Percentiles rank a stretch among this genome's conserved stretches.
Conservation (phyloP, 2,113 vertebrate species). For the Dromas ardeola region DNA sequence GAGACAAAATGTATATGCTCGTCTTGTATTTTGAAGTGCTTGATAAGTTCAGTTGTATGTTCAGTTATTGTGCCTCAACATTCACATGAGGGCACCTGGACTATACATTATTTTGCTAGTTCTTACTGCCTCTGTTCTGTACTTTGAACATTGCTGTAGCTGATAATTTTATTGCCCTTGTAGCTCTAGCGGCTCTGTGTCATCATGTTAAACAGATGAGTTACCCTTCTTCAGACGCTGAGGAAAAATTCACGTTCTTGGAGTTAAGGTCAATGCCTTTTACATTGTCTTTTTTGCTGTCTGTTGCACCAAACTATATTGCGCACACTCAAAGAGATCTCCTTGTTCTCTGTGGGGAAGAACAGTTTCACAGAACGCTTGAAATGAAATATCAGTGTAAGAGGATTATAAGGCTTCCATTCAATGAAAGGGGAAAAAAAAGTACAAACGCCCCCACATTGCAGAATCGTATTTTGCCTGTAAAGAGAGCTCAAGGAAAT, state of each 20-base stretch:
- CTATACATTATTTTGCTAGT: neutral
- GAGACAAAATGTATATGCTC: neutral
- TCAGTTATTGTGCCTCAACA: neutral
- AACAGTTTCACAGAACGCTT: neutral
- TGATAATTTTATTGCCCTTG: neutral
- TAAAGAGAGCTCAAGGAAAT: neutral
- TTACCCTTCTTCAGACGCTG: neutral
- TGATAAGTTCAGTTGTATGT: neutral
- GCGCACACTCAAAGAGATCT: neutral
- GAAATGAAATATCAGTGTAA: neutral
- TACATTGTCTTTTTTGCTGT: neutral
- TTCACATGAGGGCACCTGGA: neutral
- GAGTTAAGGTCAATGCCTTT: neutral
- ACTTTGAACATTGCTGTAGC: neutral
- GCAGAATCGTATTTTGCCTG: neutral
- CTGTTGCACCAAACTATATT: neutral
- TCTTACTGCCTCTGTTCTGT: neutral
- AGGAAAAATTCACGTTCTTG: neutral
- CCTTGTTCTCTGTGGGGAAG: neutral
- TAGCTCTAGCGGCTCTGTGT: neutral
- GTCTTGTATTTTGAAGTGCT: neutral
- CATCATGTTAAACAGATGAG: neutral
- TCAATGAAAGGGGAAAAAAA: neutral
- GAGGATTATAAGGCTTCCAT: neutral
- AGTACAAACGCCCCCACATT: fast-evolving